Conservation (phyloP, 2,888 invertebrate genomes). For the Drosophila maculinotata region DNA sequence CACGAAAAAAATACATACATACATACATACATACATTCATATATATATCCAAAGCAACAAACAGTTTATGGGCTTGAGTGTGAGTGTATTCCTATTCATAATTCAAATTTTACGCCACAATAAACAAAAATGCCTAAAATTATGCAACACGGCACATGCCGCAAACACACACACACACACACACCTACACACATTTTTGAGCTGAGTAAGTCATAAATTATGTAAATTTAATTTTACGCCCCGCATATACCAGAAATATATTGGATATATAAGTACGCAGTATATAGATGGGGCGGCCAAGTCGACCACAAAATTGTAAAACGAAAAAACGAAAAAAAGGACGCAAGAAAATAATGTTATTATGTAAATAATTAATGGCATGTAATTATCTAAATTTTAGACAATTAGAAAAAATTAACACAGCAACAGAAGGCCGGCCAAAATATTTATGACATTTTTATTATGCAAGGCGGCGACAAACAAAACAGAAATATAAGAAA, state of each 20-base stretch:
- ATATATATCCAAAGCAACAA: constrained; percentile 27
- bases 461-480: constrained; percentile 56
- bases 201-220: constrained; percentile 81
- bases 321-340: constrained; percentile 2
- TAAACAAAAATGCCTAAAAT: constrained; percentile 81
- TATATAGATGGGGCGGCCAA: constrained; percentile 34
- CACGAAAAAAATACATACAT: constrained; percentile 48
- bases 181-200: constrained; percentile 42
- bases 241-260: constrained; percentile 56
- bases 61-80: constrained; percentile 31
- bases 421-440: constrained; percentile 19
- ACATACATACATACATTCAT: constrained; percentile 12
- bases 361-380: constrained; percentile 83
- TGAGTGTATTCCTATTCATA: constrained; percentile 74
- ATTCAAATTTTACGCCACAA: constrained; percentile 80
- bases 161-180: constrained; percentile 43
- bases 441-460: constrained; percentile 78
- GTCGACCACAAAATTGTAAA: constrained; percentile 58
- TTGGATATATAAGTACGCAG: constrained; percentile 17
- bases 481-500: constrained; percentile 7
- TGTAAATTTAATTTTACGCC: constrained; percentile 80
- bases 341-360: constrained; percentile 54
- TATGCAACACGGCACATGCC: constrained; percentile 74
- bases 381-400: constrained; percentile 83
- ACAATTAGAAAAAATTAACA: constrained; percentile 83